Percentiles rank a stretch among this genome's conserved stretches.
These are phyloP conservation scores for Hecatera dysodea DNA, from an alignment of 2,888 invertebrate species.

Conservation along the genomic window DNA sequence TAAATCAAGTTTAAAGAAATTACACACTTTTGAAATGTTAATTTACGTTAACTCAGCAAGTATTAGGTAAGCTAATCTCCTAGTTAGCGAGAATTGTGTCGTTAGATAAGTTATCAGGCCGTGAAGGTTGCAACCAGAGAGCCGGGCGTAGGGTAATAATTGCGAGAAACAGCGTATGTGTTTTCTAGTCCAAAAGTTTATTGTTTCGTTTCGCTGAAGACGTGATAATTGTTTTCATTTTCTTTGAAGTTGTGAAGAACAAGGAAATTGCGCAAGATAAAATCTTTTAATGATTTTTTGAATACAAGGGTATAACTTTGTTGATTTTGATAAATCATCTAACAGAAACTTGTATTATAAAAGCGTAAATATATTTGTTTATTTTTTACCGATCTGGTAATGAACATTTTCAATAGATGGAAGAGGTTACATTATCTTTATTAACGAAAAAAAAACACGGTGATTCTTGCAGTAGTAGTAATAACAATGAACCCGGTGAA, in stretches of 20 bases:
- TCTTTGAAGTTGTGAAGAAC: neutral
- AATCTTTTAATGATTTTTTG: neutral
- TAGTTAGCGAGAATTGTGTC: conserved; percentile 51
- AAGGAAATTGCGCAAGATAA: neutral
- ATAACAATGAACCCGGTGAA: too few species aligned
- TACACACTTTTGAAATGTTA: conserved; percentile 22
- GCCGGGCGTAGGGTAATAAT: conserved; percentile 34
- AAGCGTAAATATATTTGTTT: too few species aligned
- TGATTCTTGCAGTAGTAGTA: too few species aligned
- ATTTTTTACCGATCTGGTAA: too few species aligned
- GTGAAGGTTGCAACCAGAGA: conserved; percentile 58
- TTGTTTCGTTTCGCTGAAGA: conserved; percentile 8
- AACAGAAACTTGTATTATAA: too few species aligned
- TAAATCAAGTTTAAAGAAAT: conserved; percentile 41
- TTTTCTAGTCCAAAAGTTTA: conserved; percentile 32
- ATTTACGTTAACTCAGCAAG: conserved; percentile 29
- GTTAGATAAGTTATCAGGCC: conserved; percentile 63
- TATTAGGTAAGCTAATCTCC: conserved; percentile 53
- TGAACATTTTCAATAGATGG: too few species aligned
- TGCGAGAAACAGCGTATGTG: conserved; percentile 26
- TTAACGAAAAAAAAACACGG: too few species aligned
- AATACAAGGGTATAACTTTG: neutral
- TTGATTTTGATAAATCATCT: too few species aligned
- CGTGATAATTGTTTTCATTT: conserved; percentile 9
- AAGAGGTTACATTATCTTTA: too few species aligned